Evolutionary conservation across 35 echinoderm and acorn worm genomes (phyloP).

Genomic region (Hemicentrotus pulcherrimus): DNA sequence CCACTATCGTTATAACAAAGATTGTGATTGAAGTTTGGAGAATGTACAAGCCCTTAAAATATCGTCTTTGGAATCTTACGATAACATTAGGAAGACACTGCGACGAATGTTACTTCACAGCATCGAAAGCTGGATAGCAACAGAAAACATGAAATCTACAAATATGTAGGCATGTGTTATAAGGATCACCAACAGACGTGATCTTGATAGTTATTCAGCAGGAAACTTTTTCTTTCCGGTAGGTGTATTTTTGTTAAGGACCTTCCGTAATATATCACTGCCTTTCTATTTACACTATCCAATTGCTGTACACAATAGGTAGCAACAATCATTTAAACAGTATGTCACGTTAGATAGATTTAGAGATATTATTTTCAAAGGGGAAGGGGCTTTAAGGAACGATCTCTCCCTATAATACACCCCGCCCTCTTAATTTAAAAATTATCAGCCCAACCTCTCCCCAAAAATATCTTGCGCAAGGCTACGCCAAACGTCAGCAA

Average conservation of each 20-base stretch:
- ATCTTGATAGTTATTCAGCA: neutral
- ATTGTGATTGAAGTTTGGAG: too few relatives aligned
- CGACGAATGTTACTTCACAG: too few relatives aligned
- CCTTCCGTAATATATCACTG: neutral
- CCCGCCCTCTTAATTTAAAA: neutral
- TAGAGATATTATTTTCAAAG: neutral
- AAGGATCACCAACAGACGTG: neutral
- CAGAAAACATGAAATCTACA: too few relatives aligned
- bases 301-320: neutral
- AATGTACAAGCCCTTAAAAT: too few relatives aligned
- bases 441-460: neutral
- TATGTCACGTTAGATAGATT: neutral
- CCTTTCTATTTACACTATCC: neutral
- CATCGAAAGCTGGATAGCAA: too few relatives aligned
- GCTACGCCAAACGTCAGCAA: neutral
- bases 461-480: neutral
- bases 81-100: too few relatives aligned
- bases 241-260: neutral
- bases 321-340: neutral
- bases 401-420: neutral
- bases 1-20: too few relatives aligned
- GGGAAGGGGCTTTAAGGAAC: neutral
- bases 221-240: neutral
- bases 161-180: too few relatives aligned
- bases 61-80: too few relatives aligned